Evolutionary conservation across 2,888 invertebrate genomes (phyloP).

Genomic region (Stegana nigrithorax): DNA sequence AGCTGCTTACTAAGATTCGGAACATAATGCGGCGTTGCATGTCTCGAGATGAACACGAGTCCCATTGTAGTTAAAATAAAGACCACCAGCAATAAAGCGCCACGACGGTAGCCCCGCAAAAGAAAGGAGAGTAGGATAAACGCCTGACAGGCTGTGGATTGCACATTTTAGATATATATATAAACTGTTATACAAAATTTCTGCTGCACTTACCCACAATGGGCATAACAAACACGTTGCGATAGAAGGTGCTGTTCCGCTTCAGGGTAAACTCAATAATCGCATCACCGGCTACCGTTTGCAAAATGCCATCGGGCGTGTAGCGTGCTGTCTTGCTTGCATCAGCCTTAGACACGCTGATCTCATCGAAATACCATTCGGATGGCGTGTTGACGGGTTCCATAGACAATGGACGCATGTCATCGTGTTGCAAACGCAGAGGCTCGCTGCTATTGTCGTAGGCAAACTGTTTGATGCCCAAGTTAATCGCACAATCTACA

Average conservation of each 20-base stretch:
- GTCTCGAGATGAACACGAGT: slow-evolving; percentile 58
- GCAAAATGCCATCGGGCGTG: slow-evolving; percentile 40
- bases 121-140: slow-evolving; percentile 60
- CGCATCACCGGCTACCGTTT: slow-evolving; percentile 54
- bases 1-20: slow-evolving; percentile 57
- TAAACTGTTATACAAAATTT: too few relatives aligned
- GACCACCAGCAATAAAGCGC: slow-evolving; percentile 55
- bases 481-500: slow-evolving; percentile 53
- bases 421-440: slow-evolving; percentile 44
- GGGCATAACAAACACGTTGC: slow-evolving; percentile 59
- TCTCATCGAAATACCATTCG: slow-evolving; percentile 56
- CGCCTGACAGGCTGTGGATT: slow-evolving; percentile 54
- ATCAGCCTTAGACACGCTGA: slow-evolving; percentile 44
- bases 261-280: slow-evolving; percentile 52
- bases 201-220: slow-evolving; percentile 47
- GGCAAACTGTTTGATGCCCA: slow-evolving; percentile 45
- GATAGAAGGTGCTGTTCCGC: slow-evolving; percentile 60
- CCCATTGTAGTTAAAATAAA: slow-evolving; percentile 53
- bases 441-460: slow-evolving; percentile 12
- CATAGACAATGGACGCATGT: slow-evolving; percentile 41
- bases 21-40: slow-evolving; percentile 61
- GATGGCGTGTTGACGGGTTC: slow-evolving; percentile 54
- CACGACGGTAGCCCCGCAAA: slow-evolving; percentile 57
- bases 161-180: too few relatives aligned
- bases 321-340: slow-evolving; percentile 43